Conservation (phyloP, 2,888 invertebrate species). For the Acanthosepion pharaonis region DNA sequence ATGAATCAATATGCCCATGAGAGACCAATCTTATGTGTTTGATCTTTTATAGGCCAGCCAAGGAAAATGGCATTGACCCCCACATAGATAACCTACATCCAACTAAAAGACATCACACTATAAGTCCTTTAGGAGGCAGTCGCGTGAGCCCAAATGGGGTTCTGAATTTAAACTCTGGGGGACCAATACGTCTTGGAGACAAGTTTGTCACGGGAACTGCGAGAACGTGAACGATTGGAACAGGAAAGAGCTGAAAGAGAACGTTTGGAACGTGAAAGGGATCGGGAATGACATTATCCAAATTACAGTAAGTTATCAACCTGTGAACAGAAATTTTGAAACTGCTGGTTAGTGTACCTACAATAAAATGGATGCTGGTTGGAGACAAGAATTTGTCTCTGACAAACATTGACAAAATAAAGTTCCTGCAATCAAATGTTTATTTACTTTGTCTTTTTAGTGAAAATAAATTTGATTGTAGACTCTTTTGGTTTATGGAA, state of each 20-base stretch:
- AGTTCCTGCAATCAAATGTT: no score
- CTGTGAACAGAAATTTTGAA: not conserved
- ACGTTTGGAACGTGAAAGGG: slow-evolving; percentile 66
- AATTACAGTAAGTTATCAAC: slow-evolving; percentile 62
- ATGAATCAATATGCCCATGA: no score
- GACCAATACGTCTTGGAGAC: slow-evolving; percentile 73
- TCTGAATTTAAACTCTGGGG: slow-evolving; percentile 65
- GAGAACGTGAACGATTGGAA: slow-evolving; percentile 70
- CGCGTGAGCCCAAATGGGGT: slow-evolving; percentile 69
- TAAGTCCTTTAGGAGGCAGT: slow-evolving; percentile 68
- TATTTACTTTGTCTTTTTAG: not conserved
- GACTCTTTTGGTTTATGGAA: not conserved
- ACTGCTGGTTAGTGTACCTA: not conserved
- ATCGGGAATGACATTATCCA: slow-evolving; percentile 61
- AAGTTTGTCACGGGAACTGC: slow-evolving; percentile 70
- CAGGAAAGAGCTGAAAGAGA: slow-evolving; percentile 66
- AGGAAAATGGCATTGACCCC: slow-evolving; percentile 69
- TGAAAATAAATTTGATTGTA: not conserved
- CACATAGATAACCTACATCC: slow-evolving; percentile 63
- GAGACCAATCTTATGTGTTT: slow-evolving; percentile 50
- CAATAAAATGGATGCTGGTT: not conserved
- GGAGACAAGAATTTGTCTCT: no score
- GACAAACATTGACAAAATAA: no score
- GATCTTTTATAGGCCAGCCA: slow-evolving; percentile 57
- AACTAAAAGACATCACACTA: slow-evolving; percentile 72